Conservation (phyloP, 2,888 invertebrate genomes). For the Petrophora chlorosata region DNA sequence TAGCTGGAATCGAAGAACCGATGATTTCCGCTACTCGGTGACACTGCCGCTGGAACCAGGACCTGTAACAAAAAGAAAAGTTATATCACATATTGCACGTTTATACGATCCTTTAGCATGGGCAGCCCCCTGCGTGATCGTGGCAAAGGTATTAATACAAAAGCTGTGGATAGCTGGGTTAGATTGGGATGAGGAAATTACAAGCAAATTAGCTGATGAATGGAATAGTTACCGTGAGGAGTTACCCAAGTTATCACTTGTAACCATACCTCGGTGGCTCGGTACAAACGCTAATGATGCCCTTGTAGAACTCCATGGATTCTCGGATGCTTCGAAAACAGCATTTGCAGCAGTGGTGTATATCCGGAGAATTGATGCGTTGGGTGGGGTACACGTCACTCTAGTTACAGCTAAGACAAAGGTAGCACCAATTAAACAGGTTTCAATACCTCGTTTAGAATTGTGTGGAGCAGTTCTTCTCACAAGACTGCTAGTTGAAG, state of each 20-base stretch:
- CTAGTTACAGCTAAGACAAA: constrained; percentile 17
- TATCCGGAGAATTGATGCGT: constrained; percentile 17
- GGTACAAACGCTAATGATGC: not conserved
- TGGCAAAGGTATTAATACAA: no score
- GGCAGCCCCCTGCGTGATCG: constrained; percentile 40
- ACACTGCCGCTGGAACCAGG: constrained; percentile 22
- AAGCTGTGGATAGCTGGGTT: no score
- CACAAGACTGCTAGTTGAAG: constrained; percentile 14
- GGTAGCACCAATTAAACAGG: no score
- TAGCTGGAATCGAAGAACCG: constrained; percentile 30
- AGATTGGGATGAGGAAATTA: constrained; percentile 42
- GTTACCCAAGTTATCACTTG: not conserved
- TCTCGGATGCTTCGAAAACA: constrained; percentile 30
- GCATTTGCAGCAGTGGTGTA: constrained; percentile 34
- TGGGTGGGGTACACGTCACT: constrained; percentile 7
- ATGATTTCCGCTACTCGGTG: constrained; percentile 39
- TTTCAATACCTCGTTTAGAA: no score
- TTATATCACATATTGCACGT: constrained; percentile 42
- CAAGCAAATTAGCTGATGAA: constrained; percentile 5
- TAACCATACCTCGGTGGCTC: constrained; percentile 26
- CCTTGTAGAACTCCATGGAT: constrained; percentile 32
- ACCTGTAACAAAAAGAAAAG: constrained; percentile 44
- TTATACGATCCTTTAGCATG: constrained; percentile 48
- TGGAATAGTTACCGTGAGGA: constrained; percentile 13
- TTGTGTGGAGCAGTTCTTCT: no score